A percentile compares a stretch with the other conserved stretches of the same genome.
Evolutionary conservation across 2,113 vertebrate species (phyloP).

Genomic region (Henicopernis longicauda): DNA sequence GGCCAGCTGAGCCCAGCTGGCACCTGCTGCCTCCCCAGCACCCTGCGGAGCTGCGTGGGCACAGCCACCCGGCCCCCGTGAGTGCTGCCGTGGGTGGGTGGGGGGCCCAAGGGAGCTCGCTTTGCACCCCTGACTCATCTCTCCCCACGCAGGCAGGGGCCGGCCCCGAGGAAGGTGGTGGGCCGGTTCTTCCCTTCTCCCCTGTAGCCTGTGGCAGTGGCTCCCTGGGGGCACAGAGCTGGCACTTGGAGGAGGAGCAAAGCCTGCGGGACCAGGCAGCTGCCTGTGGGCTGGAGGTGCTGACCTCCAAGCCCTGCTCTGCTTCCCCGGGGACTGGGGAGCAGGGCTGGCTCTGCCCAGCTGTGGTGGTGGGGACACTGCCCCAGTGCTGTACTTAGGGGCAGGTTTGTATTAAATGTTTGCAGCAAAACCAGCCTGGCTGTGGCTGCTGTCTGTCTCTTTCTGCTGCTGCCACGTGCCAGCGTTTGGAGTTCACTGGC

Average conservation of each 20-base stretch:
- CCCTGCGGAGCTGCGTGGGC: conserved; percentile 54
- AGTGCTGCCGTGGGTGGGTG: background rate
- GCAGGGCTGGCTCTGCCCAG: background rate
- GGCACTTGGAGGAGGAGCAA: background rate
- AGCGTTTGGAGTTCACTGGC: background rate
- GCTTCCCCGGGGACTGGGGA: background rate
- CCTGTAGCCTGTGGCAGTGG: background rate
- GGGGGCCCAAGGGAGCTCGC: background rate
- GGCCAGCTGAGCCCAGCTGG: conserved; percentile 1
- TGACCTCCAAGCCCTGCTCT: background rate
- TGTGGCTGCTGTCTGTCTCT: background rate
- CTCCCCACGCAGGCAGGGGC: conserved; percentile 14
- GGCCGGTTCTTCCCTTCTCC: conserved; percentile 50
- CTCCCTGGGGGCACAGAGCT: background rate
- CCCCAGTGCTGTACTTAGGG: background rate
- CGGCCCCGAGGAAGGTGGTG: background rate
- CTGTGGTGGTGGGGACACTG: background rate
- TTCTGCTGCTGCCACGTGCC: background rate
- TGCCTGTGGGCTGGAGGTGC: background rate
- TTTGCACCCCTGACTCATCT: background rate
- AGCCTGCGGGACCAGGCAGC: background rate
- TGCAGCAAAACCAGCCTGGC: conserved; percentile 2
- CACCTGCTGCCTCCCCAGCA: conserved; percentile 57
- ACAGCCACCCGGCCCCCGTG: conserved; percentile 40
- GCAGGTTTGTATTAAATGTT: conserved; percentile 18